Base-by-base conservation (phyloP, 2,113 vertebrate species). In the Nycticebus coucang region DNA sequence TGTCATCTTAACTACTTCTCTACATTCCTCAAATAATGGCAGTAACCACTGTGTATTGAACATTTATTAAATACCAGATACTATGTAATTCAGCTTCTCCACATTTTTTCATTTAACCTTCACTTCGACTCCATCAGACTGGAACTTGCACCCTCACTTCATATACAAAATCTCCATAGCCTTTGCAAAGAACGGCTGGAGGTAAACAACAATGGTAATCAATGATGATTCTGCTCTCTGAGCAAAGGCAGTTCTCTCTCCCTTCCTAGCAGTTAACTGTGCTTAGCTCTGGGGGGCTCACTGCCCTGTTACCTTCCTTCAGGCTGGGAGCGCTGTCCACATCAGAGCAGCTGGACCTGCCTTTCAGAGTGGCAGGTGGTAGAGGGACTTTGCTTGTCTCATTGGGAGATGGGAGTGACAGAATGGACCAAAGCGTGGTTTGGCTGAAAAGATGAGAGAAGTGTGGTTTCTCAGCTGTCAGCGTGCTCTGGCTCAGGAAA, bases 401-500 rank as follows among this genome's bases (percentile, higher is more conserved):
- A 60, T 1, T 45, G 79, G 89, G 88, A 94, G 82, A 59, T 68
- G 53, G 82, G 45, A 95, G 71, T 37, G 86, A 94, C 89, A 90
- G 93, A 84, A 72, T 28, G 57, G 75, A 93, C 91, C 55, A 24
- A 59, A 91, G 64, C 24, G 0, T 89, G 94, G 87, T 88, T 95
- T 97, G 96, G 97, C 97, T 97, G 53, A 82, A 85, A 94, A 78
- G 60, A 77, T 0, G 2, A 87, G 81, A 66, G 77, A 81, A 87
- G 93, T 69, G 30, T 41, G 91, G 80, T 24, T 96, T 91, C 89
- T 89, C 84, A 94, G 96, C 87, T 94, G 97, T 41, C 12, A 12
- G 93, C 37, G 19, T 81, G 97, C 91, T 94, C 91, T 97, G 87
- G 94, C 96, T 92, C 89, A 35, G 84, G 87, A 79, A 97, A 35